These are phyloP conservation scores for Eptesicus fuscus DNA, from an alignment of 2,113 vertebrate genomes.

Conservation along the genomic window DNA sequence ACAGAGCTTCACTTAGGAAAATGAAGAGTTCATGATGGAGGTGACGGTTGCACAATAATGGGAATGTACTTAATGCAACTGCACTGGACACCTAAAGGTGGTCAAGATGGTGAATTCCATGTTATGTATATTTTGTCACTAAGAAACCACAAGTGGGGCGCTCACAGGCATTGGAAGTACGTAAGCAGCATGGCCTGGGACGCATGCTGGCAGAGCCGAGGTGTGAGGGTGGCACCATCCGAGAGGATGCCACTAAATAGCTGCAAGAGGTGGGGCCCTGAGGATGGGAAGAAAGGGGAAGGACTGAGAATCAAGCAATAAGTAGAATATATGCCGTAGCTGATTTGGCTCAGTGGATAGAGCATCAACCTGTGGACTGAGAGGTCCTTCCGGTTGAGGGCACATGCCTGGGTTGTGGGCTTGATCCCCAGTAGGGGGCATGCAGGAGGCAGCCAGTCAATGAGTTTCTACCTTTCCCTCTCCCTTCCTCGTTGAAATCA, in stretches of 20 bases:
- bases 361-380: too few relatives aligned
- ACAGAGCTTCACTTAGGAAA: not conserved
- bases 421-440: too few relatives aligned
- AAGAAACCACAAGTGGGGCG: not conserved
- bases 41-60: too few relatives aligned
- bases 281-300: not conserved
- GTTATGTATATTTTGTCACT: not conserved
- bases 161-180: not conserved
- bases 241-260: not conserved
- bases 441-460: too few relatives aligned
- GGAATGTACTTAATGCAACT: not conserved
- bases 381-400: too few relatives aligned
- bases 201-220: not conserved
- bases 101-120: not conserved
- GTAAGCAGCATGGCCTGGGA: not conserved
- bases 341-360: too few relatives aligned
- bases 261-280: not conserved
- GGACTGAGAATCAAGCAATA: not conserved
- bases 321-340: not conserved
- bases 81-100: not conserved
- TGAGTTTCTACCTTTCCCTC: too few relatives aligned
- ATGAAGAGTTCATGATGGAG: not conserved
- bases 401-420: too few relatives aligned
- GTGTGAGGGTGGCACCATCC: rapidly evolving
- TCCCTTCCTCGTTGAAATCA: too few relatives aligned